A percentile compares a stretch with the other conserved stretches of the same genome.
These are phyloP conservation scores for Aproaerema taeniolella DNA, from an alignment of 2,888 invertebrate genomes.

Conservation along the genomic window DNA sequence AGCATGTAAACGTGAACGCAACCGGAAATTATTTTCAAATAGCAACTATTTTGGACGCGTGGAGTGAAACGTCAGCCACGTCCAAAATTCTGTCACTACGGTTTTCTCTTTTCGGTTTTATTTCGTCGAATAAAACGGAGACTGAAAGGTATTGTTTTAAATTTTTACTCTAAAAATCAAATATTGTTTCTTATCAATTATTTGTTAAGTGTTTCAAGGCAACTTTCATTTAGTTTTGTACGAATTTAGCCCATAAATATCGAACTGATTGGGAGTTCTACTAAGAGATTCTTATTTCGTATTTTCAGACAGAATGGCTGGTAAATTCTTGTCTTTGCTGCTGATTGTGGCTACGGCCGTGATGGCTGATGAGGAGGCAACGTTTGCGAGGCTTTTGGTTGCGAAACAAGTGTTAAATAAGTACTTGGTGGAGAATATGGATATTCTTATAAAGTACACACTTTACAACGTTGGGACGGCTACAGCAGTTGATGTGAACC, in stretches of 20 bases:
- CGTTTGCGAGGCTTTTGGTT: constrained; percentile 89
- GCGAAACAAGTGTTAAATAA: constrained; percentile 97
- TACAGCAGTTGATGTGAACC: constrained; percentile 91
- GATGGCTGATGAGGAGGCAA: constrained; percentile 81
- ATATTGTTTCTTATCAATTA: background rate
- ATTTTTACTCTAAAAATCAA: constrained; percentile 2
- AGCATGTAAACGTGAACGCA: constrained; percentile 22
- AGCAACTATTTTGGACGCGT: constrained; percentile 61
- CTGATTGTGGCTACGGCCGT: constrained; percentile 63
- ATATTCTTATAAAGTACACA: constrained; percentile 96
- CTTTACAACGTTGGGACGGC: constrained; percentile 95
- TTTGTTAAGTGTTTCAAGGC: background rate
- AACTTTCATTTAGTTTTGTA: constrained; percentile 15
- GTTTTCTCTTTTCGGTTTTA: constrained; percentile 24
- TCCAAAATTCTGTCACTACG: constrained; percentile 49
- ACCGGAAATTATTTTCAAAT: constrained; percentile 16
- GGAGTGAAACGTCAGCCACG: constrained; percentile 77
- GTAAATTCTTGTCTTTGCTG: constrained; percentile 61
- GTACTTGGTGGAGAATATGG: constrained; percentile 97
- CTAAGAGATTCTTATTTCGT: constrained; percentile 10
- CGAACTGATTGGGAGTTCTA: background rate
- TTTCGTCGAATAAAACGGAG: constrained; percentile 10
- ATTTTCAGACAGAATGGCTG: constrained; percentile 58
- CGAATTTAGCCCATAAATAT: constrained; percentile 18
- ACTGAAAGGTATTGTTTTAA: constrained; percentile 25